A percentile compares a stretch with the other conserved stretches of the same genome.
phyloP scores from a whole-genome alignment of 2,888 invertebrate genomes.

The Gastrophysa polygoni region DNA sequence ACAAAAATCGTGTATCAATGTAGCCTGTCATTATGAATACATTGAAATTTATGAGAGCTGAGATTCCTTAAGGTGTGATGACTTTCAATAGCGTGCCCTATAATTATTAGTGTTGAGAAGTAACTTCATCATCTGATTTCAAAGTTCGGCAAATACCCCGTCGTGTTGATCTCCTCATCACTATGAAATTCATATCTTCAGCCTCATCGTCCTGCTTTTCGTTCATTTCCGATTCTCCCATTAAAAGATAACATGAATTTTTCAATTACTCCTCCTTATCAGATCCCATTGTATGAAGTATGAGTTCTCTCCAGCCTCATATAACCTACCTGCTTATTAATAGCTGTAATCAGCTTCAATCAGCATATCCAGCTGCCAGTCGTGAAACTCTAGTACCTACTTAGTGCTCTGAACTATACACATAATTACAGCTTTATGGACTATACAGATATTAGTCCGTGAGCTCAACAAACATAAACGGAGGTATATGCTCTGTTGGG shows the following conservation, averaged over 20 bases:
- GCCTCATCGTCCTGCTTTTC: neutral
- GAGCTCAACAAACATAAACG: neutral
- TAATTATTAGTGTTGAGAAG: too few species aligned
- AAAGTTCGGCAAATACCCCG: too few species aligned
- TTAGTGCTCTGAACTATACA: conserved; percentile 40
- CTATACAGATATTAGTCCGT: conserved; percentile 15
- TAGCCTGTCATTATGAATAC: too few species aligned
- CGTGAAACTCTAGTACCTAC: conserved; percentile 43
- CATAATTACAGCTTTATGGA: conserved; percentile 40
- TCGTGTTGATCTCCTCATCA: too few species aligned
- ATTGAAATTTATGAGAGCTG: too few species aligned
- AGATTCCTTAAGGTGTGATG: too few species aligned
- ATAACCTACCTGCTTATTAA: conserved; percentile 43
- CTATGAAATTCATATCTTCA: too few species aligned
- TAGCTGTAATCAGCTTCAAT: conserved; percentile 48
- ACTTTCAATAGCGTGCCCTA: too few species aligned
- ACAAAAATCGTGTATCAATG: too few species aligned
- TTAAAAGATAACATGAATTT: conserved; percentile 34
- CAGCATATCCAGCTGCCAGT: conserved; percentile 46
- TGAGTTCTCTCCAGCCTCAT: conserved; percentile 26
- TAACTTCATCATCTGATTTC: too few species aligned
- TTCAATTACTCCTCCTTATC: conserved; percentile 45
- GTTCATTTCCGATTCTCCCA: conserved; percentile 1
- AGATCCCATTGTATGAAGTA: conserved; percentile 40
- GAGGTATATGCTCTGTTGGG: neutral